Percentiles rank a stretch among this genome's conserved stretches.
Conservation (phyloP, 2,113 vertebrate genomes). For the Emydocephalus ijimae region DNA sequence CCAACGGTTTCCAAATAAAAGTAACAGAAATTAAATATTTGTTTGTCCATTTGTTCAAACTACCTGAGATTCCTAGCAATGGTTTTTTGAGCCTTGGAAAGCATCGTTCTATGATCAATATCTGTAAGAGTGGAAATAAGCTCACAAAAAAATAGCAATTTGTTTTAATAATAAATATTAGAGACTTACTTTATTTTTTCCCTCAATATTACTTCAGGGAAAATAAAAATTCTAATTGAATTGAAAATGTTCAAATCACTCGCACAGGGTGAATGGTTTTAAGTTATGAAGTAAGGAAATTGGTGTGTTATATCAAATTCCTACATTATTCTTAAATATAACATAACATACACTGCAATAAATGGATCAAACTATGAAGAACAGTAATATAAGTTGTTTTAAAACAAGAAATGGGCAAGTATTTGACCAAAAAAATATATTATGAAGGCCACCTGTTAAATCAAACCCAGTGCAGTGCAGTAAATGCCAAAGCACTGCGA, state of each 20-base stretch:
- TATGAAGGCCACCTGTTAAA: constrained; percentile 52
- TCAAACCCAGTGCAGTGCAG: constrained; percentile 51
- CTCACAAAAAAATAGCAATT: not conserved
- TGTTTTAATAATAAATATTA: constrained; percentile 2
- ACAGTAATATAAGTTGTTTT: constrained; percentile 66
- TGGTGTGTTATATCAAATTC: constrained; percentile 48
- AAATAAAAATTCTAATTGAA: not conserved
- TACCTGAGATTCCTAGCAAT: not conserved
- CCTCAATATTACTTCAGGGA: not conserved
- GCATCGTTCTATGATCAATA: not conserved
- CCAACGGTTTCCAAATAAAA: not conserved
- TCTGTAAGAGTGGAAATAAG: not conserved
- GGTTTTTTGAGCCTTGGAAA: not conserved
- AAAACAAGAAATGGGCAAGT: constrained; percentile 59
- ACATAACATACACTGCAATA: constrained; percentile 40
- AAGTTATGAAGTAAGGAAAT: constrained; percentile 51
- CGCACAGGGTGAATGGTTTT: not conserved
- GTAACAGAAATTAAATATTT: not conserved
- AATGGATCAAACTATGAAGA: constrained; percentile 46
- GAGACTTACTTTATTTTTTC: not conserved
- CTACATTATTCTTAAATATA: constrained; percentile 54
- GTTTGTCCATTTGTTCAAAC: not conserved
- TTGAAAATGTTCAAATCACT: not conserved
- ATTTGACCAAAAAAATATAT: constrained; percentile 60
- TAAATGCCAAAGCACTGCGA: constrained; percentile 56